Evolutionary conservation across 2,797 vertebrate species (phyloP).

Genomic region (Sandelia bainsii): DNA sequence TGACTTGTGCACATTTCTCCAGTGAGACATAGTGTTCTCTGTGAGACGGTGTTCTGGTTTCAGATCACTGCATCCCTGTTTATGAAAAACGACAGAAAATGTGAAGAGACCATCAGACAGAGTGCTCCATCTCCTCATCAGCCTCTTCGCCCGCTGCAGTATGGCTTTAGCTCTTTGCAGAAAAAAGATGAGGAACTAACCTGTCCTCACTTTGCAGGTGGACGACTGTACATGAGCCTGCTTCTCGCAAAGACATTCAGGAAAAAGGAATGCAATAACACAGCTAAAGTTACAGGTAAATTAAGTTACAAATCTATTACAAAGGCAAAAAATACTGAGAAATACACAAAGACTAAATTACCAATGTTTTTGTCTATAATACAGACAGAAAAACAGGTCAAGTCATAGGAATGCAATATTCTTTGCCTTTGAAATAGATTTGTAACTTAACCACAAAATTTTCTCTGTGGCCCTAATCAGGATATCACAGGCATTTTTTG

Average conservation of each 20-base stretch:
- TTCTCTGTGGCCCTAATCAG: no score
- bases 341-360: neutral
- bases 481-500: no score
- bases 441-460: no score
- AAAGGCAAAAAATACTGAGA: neutral
- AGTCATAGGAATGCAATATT: no score
- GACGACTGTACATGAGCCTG: constrained; percentile 3
- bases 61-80: neutral
- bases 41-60: neutral
- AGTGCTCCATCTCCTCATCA: neutral
- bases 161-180: constrained; percentile 13
- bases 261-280: constrained; percentile 10
- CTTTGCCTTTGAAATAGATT: no score
- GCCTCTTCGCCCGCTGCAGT: constrained; percentile 18
- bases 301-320: no score
- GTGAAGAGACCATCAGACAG: neutral
- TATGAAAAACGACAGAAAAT: constrained; percentile 5
- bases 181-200: constrained; percentile 18
- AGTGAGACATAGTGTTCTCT: constrained; percentile 3
- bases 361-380: neutral
- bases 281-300: neutral
- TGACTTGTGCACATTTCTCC: constrained; percentile 19
- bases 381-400: no score
- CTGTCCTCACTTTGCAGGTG: constrained; percentile 20
- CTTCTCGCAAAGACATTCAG: constrained; percentile 3